Base-by-base conservation (phyloP, 2,888 invertebrate species). In the Eilema caniola region DNA sequence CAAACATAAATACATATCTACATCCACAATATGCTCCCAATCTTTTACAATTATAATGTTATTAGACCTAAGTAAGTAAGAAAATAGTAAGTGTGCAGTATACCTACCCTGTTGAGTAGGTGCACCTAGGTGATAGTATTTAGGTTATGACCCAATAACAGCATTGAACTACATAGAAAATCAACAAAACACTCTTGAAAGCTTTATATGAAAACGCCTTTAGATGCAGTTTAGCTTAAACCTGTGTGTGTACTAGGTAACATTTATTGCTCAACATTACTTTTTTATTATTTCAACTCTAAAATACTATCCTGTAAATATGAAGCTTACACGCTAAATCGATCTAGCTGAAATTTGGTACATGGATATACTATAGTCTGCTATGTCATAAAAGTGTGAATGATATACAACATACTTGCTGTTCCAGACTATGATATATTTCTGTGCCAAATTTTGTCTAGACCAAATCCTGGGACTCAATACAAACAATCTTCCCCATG, bases 161-260 rank as follows among this genome's bases (percentile, higher is more conserved):
- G 28, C 56, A 60, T 64, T 69, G 61, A 66, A 66, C 70, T 70
- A 70, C 62, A 70, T 70, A 66, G 61, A 70, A 66, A 70, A 70
- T 70, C 70, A 70, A 70, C 70, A 66, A 70, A 70, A 70, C 70
- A 62, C 61, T 62, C 65, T 70, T 56, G 28, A 70, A 66, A 70
- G 57, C 66, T 33, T 62, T 53, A 66, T 56, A 66, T 62, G 70
- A 62, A 61, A 69, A 70, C 65, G 66, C 41, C 59, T 72, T 62
- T 67, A 65, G 71, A 65, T 65, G 72, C 61, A 72, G 69, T 41
- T 33, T 37, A 62, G 69, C 25, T 60, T 61, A 67, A 68, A 66
- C 14, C 24, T 25, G 25, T 14, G 14, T 33, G n/a, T 41, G 4
- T 0, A 69, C 65, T 33, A 37, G 8, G 65, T 20, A 65, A 65